phyloP scores from a whole-genome alignment of 2,888 invertebrate genomes.

The Pyrrhosoma nymphula region DNA sequence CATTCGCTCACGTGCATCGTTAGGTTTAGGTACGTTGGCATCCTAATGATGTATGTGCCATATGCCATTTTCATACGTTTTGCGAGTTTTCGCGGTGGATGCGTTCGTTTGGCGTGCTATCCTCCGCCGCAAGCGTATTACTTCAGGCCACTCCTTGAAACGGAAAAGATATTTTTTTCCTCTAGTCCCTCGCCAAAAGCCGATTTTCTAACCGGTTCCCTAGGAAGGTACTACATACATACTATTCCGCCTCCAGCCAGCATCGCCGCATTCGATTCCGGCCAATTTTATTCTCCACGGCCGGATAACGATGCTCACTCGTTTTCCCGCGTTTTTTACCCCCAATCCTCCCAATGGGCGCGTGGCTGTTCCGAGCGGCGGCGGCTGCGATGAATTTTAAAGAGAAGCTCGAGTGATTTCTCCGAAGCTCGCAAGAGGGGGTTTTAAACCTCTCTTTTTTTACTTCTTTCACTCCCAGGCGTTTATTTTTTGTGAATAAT shows the following conservation, averaged over 20 bases:
- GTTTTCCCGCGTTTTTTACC: neutral
- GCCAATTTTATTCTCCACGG: neutral
- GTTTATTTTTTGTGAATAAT: neutral
- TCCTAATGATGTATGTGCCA: neutral
- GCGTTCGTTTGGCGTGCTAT: neutral
- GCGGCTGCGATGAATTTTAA: conserved; percentile 4
- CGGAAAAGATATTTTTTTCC: neutral
- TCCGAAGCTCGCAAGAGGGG: neutral
- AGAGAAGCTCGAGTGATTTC: conserved; percentile 14
- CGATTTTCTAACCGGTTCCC: neutral
- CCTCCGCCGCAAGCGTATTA: neutral
- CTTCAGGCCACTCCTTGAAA: neutral
- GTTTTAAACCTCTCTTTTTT: neutral
- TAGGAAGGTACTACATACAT: neutral
- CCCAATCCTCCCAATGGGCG: neutral
- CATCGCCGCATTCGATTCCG: neutral
- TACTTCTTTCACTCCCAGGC: neutral
- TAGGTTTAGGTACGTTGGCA: neutral
- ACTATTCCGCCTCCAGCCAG: too few relatives aligned
- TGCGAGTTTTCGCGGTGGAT: neutral
- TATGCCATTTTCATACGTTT: neutral
- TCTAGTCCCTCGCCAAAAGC: neutral
- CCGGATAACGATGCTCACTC: neutral
- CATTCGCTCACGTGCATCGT: neutral
- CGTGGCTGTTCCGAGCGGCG: neutral